phyloP scores from a whole-genome alignment of 2,888 invertebrate species.

The Scaptomyza flava region DNA sequence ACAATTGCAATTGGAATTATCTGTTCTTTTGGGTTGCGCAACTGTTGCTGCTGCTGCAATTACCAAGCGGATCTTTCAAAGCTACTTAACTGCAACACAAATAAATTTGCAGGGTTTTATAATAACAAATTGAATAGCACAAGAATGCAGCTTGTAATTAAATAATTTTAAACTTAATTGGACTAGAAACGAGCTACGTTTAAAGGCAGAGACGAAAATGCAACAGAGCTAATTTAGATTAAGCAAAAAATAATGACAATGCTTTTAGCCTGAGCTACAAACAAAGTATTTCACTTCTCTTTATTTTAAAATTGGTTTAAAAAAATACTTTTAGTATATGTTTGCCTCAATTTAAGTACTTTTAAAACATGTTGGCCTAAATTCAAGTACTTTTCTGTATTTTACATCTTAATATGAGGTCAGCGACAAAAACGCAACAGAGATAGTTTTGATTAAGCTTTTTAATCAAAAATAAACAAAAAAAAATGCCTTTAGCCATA shows the following conservation, averaged over 20 bases:
- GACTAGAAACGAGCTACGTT: slow-evolving; percentile 1
- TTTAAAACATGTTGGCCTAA: no score
- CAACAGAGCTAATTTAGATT: not conserved
- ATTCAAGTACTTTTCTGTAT: no score
- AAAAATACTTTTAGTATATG: no score
- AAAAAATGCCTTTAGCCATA: no score
- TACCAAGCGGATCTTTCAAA: slow-evolving; percentile 70
- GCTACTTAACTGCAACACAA: slow-evolving; percentile 48
- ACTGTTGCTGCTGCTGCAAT: slow-evolving; percentile 44
- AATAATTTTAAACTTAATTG: slow-evolving; percentile 24
- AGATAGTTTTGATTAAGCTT: no score
- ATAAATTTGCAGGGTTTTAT: slow-evolving; percentile 61
- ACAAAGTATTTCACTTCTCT: no score
- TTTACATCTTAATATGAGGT: no score
- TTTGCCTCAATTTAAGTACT: no score
- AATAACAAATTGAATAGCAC: slow-evolving; percentile 55
- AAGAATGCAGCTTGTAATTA: slow-evolving; percentile 46
- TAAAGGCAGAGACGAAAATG: not conserved
- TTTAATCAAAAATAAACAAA: no score
- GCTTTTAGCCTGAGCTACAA: no score
- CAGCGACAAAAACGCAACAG: no score
- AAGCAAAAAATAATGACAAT: not conserved
- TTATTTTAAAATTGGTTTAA: no score
- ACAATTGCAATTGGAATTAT: slow-evolving; percentile 16
- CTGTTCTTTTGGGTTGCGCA: slow-evolving; percentile 53